Evolutionary conservation across 2,797 vertebrate genomes (phyloP), one percentile per base, ranked within the genome.

Genomic region (Xenopus petersii): DNA sequence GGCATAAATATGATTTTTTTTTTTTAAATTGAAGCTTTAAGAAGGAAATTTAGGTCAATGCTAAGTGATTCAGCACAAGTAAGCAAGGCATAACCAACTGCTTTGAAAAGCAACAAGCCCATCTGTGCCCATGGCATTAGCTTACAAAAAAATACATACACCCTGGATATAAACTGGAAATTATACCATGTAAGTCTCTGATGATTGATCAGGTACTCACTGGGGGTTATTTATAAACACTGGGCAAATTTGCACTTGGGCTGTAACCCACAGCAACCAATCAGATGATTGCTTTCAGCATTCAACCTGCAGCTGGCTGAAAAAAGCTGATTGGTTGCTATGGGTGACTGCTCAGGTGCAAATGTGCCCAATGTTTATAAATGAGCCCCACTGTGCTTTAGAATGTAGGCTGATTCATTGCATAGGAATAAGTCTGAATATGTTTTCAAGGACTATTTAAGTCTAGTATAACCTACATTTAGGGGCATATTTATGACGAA

Each of bases 41-140:
- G 63, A 26, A 65, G 54, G 51, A 48, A 66, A 65, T 73, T 42
- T 58, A 66, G 63, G 71, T 65, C 62, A 73, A 15, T 24, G 17
- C 51, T 58, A 59, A 47, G 24, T 42, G 56, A 67, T 56, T 73
- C 54, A 58, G 17, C 48, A 15, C 55, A 60, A 58, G 63, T 65
- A 66, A 66, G 17, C 10, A 47, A 66, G 67, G 21, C 33, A 67
- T 59, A 55, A 30, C 48, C 51, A 11, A 59, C 61, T 62, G 6
- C 21, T 66, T 59, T 33, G 10, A 66, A 26, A 49, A 21, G 55
- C 24, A 67, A 60, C 63, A 65, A 33, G 33, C 33, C 33, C 33
- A 36, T 36, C 33, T 36, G 33, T 36, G 33, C 33, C 33, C 33
- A 36, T 36, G 33, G 6, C 33, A 36, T 36, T 36, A 36, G 33